Evolutionary conservation across 2,797 vertebrate genomes (phyloP), one percentile per base, ranked within the genome.

Genomic region (Epinephelus coioides): DNA sequence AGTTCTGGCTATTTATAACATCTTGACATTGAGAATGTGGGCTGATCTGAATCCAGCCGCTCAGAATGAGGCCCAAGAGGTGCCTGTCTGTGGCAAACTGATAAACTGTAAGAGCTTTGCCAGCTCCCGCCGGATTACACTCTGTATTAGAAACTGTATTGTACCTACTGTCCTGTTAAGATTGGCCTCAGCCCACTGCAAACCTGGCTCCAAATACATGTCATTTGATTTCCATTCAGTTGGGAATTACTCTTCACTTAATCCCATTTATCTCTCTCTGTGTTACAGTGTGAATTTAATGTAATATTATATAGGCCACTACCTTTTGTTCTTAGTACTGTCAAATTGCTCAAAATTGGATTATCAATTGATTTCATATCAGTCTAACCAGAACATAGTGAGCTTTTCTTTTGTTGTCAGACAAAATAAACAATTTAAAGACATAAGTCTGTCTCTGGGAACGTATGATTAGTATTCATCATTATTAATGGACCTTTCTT

Each of bases 21-120:
- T 86, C 82, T 90, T 91, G 89, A 93, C 91, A 89, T 90, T 90
- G 89, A 94, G 91, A 92, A 92, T 94, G 89, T 89, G 88, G 90
- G 92, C 84, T 81, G 90, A 90, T 92, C 86, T 92, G 92, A 91
- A 92, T 89, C 78, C 86, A 78, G 88, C 70, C 23, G 78, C 86
- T 85, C 68, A 74, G 81, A 84, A 90, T 65, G 79, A 86, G 84
- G 84, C 86, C 85, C 73, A 25, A 71, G 84, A 92, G 85, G 84
- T 78, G 85, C 44, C 81, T 76, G 86, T 86, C 90, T 92, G 91
- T 86, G 81, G 84, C 88, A 79, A 89, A 91, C 89, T 77, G 90
- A 92, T 92, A 86, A 92, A 92, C 88, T 72, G 65, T 82, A 76
- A 61, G 79, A 68, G 82, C 83, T 83, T 71, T 88, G 89, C 86